Evolutionary conservation across 2,797 vertebrate genomes (phyloP), one percentile per base, ranked within the genome.

Genomic region (Decapterus maruadsi): DNA sequence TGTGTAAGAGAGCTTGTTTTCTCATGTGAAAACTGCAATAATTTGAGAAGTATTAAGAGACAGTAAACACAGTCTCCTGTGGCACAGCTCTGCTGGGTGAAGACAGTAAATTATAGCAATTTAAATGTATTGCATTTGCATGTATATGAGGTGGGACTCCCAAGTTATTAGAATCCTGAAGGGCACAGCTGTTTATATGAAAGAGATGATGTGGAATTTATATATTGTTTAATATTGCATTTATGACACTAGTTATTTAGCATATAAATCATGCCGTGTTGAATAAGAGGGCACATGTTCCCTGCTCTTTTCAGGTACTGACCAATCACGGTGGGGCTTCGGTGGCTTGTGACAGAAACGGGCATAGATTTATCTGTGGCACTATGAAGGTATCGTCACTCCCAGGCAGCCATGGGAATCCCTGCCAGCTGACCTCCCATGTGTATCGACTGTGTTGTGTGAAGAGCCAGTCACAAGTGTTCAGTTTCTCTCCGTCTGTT

Each of bases 271-370:
- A 36, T 34, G 59, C 7, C 17, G 7, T 66, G 55, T 36, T 57
- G 6, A 83, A 55, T 82, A 72, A 79, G 29, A 55, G 6, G 4
- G 34, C 66, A 31, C 46, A 19, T 77, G 42, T 62, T 56, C 61
- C 92, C 70, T 91, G 19, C 82, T 92, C 60, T 78, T 53, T 68
- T 74, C 73, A 95, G 95, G 87, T 93, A 93, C 77, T 95, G 89
- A 94, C 60, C 77, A 64, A 62, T 80, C 65, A 56, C 7, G 43
- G 42, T 29, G 75, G 66, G 42, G 51, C 43, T 43, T 68, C 8
- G 13, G 51, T 64, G 43, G 68, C 72, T 71, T 20, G n/a, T 72
- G 83, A 76, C 59, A 31, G 60, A 51, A 50, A 31, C 12, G 40
- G 64, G 65, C 48, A 54, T 40, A 63, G 72, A 72, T 59, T 48